Percentiles rank a stretch among this genome's conserved stretches.
phyloP scores from a whole-genome alignment of 2,113 vertebrate genomes.

The Thinocorus orbignyianus region DNA sequence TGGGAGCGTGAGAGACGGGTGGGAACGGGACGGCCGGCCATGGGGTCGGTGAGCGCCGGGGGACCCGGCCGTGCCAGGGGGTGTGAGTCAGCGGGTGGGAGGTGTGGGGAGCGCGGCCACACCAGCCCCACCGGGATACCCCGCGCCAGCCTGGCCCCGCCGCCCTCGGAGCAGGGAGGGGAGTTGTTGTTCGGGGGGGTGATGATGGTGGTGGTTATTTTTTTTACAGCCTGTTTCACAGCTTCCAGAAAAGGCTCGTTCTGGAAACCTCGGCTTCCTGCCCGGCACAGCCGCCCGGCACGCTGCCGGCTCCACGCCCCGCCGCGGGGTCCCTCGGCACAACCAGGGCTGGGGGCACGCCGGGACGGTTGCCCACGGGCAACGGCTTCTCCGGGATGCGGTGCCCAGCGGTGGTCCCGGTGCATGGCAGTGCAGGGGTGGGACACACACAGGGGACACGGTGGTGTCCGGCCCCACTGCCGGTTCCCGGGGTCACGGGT shows the following conservation, averaged over 20 bases:
- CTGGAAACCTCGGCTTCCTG: constrained; percentile 47
- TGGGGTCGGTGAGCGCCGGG: background rate
- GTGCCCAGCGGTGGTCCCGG: rapidly evolving
- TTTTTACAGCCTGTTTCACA: constrained; percentile 46
- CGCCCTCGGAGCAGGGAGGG: background rate
- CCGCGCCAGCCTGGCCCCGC: background rate
- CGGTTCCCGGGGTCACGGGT: background rate
- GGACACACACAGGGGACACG: background rate
- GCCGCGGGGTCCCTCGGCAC: background rate
- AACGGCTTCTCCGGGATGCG: background rate
- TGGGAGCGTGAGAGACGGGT: background rate
- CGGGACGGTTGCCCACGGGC: background rate
- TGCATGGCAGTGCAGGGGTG: background rate
- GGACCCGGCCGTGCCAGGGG: background rate
- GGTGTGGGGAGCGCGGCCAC: background rate
- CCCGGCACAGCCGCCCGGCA: constrained; percentile 18
- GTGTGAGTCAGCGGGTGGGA: constrained; percentile 44
- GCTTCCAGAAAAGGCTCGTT: constrained; percentile 64
- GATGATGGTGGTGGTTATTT: background rate
- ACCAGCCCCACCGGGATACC: background rate
- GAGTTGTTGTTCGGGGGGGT: background rate
- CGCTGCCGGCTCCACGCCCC: background rate
- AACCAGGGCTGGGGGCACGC: background rate
- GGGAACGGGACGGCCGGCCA: background rate
- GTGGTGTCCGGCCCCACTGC: background rate